Percentiles rank a stretch among this genome's conserved stretches.
phyloP scores from a whole-genome alignment of 2,113 vertebrate species.

The Bujurquina vittata region DNA sequence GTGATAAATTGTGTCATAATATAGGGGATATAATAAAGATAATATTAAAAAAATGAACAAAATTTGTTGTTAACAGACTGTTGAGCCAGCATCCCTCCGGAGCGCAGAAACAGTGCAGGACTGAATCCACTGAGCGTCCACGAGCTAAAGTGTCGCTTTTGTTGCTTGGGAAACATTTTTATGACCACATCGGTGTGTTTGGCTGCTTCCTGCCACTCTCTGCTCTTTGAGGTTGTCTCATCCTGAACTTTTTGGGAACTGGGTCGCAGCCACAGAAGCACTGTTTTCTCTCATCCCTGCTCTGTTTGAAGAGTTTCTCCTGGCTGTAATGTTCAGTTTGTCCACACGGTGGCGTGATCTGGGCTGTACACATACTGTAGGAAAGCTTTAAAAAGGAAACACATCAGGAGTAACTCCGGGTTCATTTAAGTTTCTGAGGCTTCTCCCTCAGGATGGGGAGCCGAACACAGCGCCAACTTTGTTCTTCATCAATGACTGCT shows the following conservation, averaged over 20 bases:
- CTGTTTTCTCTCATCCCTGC: too few relatives aligned
- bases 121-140: not conserved
- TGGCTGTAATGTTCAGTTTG: not conserved
- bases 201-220: not conserved
- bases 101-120: fast-evolving
- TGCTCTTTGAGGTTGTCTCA: not conserved
- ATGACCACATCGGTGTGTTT: not conserved
- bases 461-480: not conserved
- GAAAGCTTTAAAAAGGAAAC: not conserved
- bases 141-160: not conserved
- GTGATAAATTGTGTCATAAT: not conserved
- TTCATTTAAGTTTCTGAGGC: not conserved
- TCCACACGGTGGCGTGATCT: not conserved
- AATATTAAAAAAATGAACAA: too few relatives aligned
- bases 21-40: not conserved
- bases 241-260: not conserved
- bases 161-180: not conserved
- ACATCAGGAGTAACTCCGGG: not conserved
- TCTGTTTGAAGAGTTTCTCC: not conserved
- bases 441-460: not conserved
- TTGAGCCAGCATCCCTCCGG: not conserved
- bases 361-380: not conserved
- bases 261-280: not conserved
- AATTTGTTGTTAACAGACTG: too few relatives aligned
- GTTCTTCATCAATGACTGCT: not conserved